Base-by-base conservation (phyloP, 2,113 vertebrate species). In the Pseudorasbora parva region DNA sequence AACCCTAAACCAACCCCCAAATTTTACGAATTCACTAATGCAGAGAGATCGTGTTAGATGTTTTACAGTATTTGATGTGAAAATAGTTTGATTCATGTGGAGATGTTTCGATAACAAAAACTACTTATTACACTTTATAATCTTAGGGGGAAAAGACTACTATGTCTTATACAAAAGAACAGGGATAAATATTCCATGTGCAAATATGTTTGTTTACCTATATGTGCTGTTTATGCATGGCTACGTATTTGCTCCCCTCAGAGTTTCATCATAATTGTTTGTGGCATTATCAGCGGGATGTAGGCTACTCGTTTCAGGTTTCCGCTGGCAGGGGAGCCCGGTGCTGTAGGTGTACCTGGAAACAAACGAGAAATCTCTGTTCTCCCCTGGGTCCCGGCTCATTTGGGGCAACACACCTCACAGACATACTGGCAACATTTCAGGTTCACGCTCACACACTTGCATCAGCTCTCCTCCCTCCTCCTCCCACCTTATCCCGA, bases 181-280 rank as follows among this genome's bases (percentile, higher is more conserved):
- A 5, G 15, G 17, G 27, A 27, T 3, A 54, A 21, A 45, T 45
- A n/a, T 75, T 75, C 45, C 72, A 33, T n/a, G 2, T 11, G 45
- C 30, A 49, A 73, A 64, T 21, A 19, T 23, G 1, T 51, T 43
- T 77, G 56, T 82, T 85, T 71, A 60, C 33, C 5, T 37, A 60
- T 66, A 49, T 37, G 2, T 11, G n/a, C 12, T 73, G 17, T 78
- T 3, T 69, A 11, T 64, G 23, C 4, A 80, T 82, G 57, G 75
- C 56, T 19, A 43, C 43, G 33, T 47, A 47, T 69, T 30, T 77
- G 23, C 41, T 85, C 80, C 64, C 80, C 60, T n/a, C 27, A 66
- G 51, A 82, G 80, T 92, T 94, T 90, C 90, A 90, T 94, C 89
- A 92, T 86, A 85, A 74, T 74, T 83, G 74, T 88, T 86, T 51